Percentiles rank a stretch among this genome's conserved stretches.
These are phyloP conservation scores for Cacoxenus indagator DNA, from an alignment of 2,888 invertebrate species.

Conservation along the genomic window DNA sequence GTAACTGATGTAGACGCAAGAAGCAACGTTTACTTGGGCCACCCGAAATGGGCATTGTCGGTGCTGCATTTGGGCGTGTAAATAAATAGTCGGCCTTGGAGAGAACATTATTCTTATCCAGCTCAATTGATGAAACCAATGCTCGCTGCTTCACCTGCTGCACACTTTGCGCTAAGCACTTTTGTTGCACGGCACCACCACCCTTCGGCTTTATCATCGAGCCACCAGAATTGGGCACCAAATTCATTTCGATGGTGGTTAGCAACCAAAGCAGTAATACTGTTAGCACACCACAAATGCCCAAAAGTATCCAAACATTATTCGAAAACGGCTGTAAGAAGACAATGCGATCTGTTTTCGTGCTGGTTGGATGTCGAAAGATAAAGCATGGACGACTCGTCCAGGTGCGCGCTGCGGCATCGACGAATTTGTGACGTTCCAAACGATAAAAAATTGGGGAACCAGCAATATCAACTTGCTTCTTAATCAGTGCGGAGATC, in stretches of 20 bases:
- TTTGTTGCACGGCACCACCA: slow-evolving; percentile 28
- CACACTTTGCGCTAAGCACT: neutral
- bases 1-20: slow-evolving; percentile 32
- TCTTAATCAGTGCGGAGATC: slow-evolving; percentile 74
- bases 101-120: too few relatives aligned
- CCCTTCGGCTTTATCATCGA: slow-evolving; percentile 54
- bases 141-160: neutral
- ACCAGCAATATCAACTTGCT: slow-evolving; percentile 77
- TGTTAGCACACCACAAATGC: slow-evolving; percentile 67
- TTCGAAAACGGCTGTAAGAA: slow-evolving; percentile 76
- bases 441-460: slow-evolving; percentile 76
- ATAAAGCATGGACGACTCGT: slow-evolving; percentile 75
- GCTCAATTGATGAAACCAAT: too few relatives aligned
- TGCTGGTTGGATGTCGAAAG: slow-evolving; percentile 78
- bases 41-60: slow-evolving; percentile 24
- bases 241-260: slow-evolving; percentile 50
- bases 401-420: slow-evolving; percentile 65
- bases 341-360: slow-evolving; percentile 74
- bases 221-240: slow-evolving; percentile 41
- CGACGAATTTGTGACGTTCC: slow-evolving; percentile 74
- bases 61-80: slow-evolving; percentile 4
- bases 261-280: slow-evolving; percentile 58
- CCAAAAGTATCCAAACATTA: slow-evolving; percentile 74
- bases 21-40: slow-evolving; percentile 40
- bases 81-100: too few relatives aligned